Base-by-base conservation (phyloP, 2,797 vertebrate genomes). In the Parotocinclus haroldoi region DNA sequence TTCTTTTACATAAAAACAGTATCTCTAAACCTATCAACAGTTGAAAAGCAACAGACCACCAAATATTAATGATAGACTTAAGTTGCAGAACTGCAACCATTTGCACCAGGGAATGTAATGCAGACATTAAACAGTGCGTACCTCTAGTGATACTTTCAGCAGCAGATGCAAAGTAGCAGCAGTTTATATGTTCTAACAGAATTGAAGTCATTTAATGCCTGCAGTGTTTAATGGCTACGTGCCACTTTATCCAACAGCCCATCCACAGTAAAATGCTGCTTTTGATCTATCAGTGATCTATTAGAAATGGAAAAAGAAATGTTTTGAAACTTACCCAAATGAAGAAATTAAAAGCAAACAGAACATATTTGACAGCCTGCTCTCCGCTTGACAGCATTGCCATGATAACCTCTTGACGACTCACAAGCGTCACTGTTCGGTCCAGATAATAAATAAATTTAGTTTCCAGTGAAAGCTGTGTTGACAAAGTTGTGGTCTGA, bases 271-370 rank as follows among this genome's bases (percentile, higher is more conserved):
- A 42, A 40, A 46, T 46, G 42, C 14, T 27, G n/a, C n/a, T 27
- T 27, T 16, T 63, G 8, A 63, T 7, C 51, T 40, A 13, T 6
- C n/a, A 54, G 44, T 3, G 14, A 27, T 9, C 36, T 14, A n/a
- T 10, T 42, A 51, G 9, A 52, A 10, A 16, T 40, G 12, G 46
- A 61, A 57, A 63, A 48, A 63, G 45, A 76, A 16, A 10, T 72
- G 10, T 61, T 38, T 13, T 37, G 7, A 36, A 37, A 81, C 85
- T 90, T 27, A 91, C 89, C 89, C 89, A 91, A 71, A 88, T 85
- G 59, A 91, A 38, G 72, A 91, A 91, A 59, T 90, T 91, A 54
- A 91, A 91, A 81, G 79, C 59, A 78, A 91, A 90, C 1, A 91
- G 61, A 0, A 86, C 65, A 70, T 90, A 91, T 55, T 91, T 91